Evolutionary conservation across 2,888 invertebrate species (phyloP).

Genomic region (Orchesellides sinensis): DNA sequence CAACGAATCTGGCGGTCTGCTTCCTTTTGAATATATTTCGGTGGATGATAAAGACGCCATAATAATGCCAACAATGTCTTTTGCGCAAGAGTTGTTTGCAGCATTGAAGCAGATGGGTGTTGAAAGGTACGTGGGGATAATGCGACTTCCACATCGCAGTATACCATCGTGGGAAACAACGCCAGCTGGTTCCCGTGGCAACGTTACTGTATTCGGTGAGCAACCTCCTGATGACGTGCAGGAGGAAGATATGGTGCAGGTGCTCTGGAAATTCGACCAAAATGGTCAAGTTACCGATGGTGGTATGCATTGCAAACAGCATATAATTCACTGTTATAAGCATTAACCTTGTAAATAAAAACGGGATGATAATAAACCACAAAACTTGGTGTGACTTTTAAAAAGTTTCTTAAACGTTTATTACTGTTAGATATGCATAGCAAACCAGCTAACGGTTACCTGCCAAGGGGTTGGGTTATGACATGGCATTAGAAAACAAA

Average conservation of each 20-base stretch:
- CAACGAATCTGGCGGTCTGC: not conserved
- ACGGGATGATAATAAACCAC: too few species aligned
- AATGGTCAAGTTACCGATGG: not conserved
- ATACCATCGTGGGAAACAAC: constrained; percentile 1
- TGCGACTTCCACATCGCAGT: not conserved
- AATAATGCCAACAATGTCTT: not conserved
- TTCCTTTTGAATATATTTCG: not conserved
- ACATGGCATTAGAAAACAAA: too few species aligned
- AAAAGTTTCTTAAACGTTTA: too few species aligned
- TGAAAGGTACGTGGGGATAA: not conserved
- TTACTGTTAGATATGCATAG: too few species aligned
- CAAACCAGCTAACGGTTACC: too few species aligned
- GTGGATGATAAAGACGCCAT: not conserved
- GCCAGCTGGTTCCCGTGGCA: not conserved
- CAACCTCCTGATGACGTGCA: not conserved
- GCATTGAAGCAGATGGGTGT: not conserved
- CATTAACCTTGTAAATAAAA: too few species aligned
- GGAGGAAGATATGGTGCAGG: not conserved
- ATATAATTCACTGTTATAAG: too few species aligned
- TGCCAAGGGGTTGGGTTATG: too few species aligned
- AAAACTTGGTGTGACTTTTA: too few species aligned
- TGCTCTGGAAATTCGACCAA: not conserved
- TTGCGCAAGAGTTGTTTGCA: not conserved
- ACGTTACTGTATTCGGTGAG: not conserved
- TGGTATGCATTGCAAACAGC: too few species aligned